Base-by-base conservation (phyloP, 2,888 invertebrate species). In the Spilosoma lubricipeda region DNA sequence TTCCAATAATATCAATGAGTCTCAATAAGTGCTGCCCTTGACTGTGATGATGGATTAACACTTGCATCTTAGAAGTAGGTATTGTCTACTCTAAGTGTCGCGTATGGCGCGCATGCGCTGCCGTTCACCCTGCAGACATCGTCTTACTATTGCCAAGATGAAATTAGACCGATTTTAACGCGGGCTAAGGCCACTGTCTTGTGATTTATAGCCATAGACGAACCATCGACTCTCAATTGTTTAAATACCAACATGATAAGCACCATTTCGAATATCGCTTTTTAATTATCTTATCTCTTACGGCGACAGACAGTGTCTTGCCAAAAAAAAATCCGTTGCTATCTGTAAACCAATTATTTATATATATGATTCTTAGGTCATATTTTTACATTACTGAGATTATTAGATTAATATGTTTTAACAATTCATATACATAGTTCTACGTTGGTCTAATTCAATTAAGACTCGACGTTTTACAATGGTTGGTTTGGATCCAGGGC, bases 131-230 rank as follows among this genome's bases (percentile, higher is more conserved):
- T 76, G 80, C 76, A 80, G 70, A 76, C 74, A 75, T 75, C 67
- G 76, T 78, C 72, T 80, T 77, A 78, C 75, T 88, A 82, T 85
- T 92, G 93, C 93, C 93, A 93, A 93, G 92, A 91, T 93, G 84
- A 89, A 92, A 92, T 93, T 93, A 92, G 90, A 90, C 88, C 88
- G 77, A 90, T 90, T 91, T 87, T 85, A 86, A 88, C 88, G 74
- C 89, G 90, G 88, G 86, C 85, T 88, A 88, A 89, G 85, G 86
- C 80, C 85, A 76, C 75, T 80, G 74, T 78, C 83, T 73, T 77
- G 71, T 89, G 84, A 90, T 89, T 88, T 87, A 88, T 87, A 78
- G 74, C 77, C 73, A 78, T 82, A 80, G 86, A 85, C 84, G 75
- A 79, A 77, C 81, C 74, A 80, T 84, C 73, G 66, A 77, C 52